phyloP scores from a whole-genome alignment of 2,888 invertebrate species.

The Caenorhabditis japonica region DNA sequence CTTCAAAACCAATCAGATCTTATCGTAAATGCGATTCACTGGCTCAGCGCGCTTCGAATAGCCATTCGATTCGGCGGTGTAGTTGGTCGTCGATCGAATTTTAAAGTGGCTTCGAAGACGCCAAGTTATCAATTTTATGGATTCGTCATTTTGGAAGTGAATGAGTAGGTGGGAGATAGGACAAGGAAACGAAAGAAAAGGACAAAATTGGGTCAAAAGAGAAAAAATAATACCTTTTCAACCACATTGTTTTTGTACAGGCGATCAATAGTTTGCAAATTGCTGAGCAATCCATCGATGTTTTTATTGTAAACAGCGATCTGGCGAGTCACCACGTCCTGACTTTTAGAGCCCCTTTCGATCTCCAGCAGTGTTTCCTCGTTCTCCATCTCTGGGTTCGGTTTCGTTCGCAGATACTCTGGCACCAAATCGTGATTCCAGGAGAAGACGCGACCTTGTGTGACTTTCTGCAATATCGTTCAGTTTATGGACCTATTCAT shows the following conservation, averaged over 20 bases:
- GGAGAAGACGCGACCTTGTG: conserved; percentile 64
- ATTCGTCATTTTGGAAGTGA: conserved; percentile 47
- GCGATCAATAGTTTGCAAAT: conserved; percentile 42
- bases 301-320: conserved; percentile 67
- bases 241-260: conserved; percentile 24
- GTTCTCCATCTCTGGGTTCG: conserved; percentile 56
- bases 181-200: neutral
- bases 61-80: conserved; percentile 32
- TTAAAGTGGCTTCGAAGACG: conserved; percentile 1
- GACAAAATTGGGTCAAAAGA: neutral
- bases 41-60: conserved; percentile 17
- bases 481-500: too few relatives aligned
- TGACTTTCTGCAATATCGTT: conserved; percentile 57
- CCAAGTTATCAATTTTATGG: conserved; percentile 9
- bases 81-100: conserved; percentile 18
- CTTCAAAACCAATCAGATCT: conserved; percentile 51
- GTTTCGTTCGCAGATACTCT: conserved; percentile 65
- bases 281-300: conserved; percentile 61
- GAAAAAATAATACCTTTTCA: conserved; percentile 42
- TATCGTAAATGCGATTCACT: conserved; percentile 47
- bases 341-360: conserved; percentile 25
- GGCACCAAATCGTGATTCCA: conserved; percentile 75
- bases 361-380: conserved; percentile 51
- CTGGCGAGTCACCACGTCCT: conserved; percentile 48
- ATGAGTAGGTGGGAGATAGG: too few relatives aligned